phyloP scores from a whole-genome alignment of 2,888 invertebrate genomes.

The Spilarctia lutea region DNA sequence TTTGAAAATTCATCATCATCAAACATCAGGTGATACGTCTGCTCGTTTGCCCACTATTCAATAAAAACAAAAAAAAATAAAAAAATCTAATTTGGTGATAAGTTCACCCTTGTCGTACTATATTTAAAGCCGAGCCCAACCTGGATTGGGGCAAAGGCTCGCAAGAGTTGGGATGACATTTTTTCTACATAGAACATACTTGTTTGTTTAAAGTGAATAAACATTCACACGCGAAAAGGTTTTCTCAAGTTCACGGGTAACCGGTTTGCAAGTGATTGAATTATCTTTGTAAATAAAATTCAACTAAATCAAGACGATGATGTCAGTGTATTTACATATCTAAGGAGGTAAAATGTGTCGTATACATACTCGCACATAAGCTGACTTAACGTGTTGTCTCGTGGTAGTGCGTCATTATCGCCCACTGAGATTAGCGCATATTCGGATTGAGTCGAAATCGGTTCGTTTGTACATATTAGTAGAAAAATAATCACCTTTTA shows the following conservation, averaged over 20 bases:
- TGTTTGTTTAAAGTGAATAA: conserved; percentile 9
- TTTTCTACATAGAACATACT: background rate
- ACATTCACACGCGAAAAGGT: conserved; percentile 20
- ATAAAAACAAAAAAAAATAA: no score
- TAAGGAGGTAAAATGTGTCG: conserved; percentile 68
- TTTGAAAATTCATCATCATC: no score
- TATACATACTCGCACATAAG: conserved; percentile 65
- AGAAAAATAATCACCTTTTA: conserved; percentile 54
- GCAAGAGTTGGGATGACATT: background rate
- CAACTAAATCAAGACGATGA: conserved; percentile 70
- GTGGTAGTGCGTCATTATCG: conserved; percentile 66
- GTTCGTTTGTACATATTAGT: conserved; percentile 55
- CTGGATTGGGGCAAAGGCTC: no score
- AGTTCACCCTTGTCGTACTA: no score
- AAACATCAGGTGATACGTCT: no score
- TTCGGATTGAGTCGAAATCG: conserved; percentile 59
- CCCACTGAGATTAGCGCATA: conserved; percentile 66
- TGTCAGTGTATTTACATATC: conserved; percentile 69
- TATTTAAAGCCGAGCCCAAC: no score
- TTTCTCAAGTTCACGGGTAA: conserved; percentile 62
- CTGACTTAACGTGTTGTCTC: conserved; percentile 56
- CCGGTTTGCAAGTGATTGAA: conserved; percentile 47
- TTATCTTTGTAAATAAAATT: conserved; percentile 67
- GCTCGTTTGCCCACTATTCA: no score
- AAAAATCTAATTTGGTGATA: background rate